phyloP scores from a whole-genome alignment of 2,888 invertebrate species.

The Ornithoptera priamus region DNA sequence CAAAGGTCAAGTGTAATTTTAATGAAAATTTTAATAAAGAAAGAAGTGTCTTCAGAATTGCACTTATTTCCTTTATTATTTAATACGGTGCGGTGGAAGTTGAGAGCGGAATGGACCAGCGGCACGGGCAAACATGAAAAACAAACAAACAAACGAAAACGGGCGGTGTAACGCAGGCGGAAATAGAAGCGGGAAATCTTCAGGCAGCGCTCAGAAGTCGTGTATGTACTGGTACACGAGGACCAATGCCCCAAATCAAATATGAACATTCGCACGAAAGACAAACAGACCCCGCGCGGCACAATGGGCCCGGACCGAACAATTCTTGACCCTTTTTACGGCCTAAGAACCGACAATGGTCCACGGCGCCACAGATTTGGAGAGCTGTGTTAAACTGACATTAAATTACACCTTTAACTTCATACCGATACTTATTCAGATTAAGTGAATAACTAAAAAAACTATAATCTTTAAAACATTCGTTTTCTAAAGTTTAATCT shows the following conservation, averaged over 20 bases:
- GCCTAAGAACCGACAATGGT: slow-evolving; percentile 42
- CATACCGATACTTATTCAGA: too few species aligned
- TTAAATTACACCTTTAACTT: too few species aligned
- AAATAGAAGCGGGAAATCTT: slow-evolving; percentile 55
- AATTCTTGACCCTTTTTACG: slow-evolving; percentile 52
- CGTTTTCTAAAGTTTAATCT: too few species aligned
- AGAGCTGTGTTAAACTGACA: not conserved
- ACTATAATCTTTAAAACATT: too few species aligned
- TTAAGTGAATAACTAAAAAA: too few species aligned
- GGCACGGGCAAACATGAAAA: slow-evolving; percentile 25
- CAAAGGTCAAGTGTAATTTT: too few species aligned
- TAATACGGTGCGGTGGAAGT: slow-evolving; percentile 29
- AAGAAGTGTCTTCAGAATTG: not conserved
- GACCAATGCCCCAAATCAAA: slow-evolving; percentile 64
- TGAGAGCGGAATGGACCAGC: slow-evolving; percentile 29
- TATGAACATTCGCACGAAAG: slow-evolving; percentile 64
- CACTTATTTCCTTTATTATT: slow-evolving; percentile 3
- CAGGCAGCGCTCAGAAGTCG: slow-evolving; percentile 40
- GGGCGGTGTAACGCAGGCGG: slow-evolving; percentile 39
- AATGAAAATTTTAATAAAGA: not conserved
- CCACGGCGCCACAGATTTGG: slow-evolving; percentile 1
- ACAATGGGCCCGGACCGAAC: slow-evolving; percentile 53
- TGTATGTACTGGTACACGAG: slow-evolving; percentile 35
- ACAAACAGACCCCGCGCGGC: slow-evolving; percentile 58
- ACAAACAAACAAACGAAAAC: slow-evolving; percentile 36